phyloP scores from a whole-genome alignment of 2,797 vertebrate genomes.

The Acrocephalus scirpaceus region DNA sequence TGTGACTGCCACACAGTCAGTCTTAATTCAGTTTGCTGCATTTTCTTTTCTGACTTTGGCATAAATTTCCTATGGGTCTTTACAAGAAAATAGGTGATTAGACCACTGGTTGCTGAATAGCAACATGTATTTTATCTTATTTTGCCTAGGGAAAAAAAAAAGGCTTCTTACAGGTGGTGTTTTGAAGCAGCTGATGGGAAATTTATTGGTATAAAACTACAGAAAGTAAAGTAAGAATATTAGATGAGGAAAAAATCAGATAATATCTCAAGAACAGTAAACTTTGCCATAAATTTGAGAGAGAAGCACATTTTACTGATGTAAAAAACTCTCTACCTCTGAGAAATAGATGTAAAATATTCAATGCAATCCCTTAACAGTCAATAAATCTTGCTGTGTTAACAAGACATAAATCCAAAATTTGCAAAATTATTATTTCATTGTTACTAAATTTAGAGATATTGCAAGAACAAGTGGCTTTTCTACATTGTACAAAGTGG shows the following conservation, averaged over 20 bases:
- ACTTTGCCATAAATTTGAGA: background rate
- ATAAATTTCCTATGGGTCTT: background rate
- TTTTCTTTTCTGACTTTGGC: background rate
- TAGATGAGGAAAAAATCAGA: background rate
- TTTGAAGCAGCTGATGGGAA: background rate
- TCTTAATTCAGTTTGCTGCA: background rate
- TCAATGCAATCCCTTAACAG: background rate
- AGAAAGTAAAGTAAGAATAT: background rate
- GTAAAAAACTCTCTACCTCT: background rate
- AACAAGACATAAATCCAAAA: background rate
- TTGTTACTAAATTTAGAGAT: background rate
- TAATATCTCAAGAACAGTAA: background rate
- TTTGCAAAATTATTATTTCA: background rate
- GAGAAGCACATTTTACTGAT: background rate
- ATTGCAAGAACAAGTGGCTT: background rate
- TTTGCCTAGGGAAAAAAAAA: background rate
- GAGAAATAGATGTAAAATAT: background rate
- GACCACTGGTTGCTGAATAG: background rate
- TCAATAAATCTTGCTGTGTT: background rate
- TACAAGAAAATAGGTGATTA: background rate
- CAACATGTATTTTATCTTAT: background rate
- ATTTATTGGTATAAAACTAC: background rate
- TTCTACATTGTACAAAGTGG: background rate
- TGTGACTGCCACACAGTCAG: background rate
- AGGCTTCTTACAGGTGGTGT: background rate